Conservation (phyloP, 2,113 vertebrate species). For the Cercopithecus mona region DNA sequence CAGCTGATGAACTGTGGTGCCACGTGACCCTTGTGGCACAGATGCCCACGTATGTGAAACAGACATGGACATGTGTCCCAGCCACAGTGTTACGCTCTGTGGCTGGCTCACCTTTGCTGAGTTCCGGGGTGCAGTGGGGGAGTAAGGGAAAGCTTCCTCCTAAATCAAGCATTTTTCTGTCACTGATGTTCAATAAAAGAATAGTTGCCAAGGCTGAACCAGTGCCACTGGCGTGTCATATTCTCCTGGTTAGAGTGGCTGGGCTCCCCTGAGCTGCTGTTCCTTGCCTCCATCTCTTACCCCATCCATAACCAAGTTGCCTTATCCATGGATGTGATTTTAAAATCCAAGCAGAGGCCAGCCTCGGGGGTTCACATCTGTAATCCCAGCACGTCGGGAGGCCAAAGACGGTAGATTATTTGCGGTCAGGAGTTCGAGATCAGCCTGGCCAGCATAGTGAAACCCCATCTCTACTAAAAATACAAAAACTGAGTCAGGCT, state of each 20-base stretch:
- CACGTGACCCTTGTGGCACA: not conserved
- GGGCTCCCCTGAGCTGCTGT: too few relatives aligned
- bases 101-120: not conserved
- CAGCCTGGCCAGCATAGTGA: too few relatives aligned
- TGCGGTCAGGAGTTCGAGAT: too few relatives aligned
- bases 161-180: not conserved
- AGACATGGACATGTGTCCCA: not conserved
- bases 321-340: not conserved
- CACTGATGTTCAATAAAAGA: conserved; percentile 66
- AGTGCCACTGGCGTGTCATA: not conserved
- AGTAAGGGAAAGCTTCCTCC: not conserved
- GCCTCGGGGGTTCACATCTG: accelerated
- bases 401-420: too few relatives aligned
- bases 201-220: not conserved
- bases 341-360: not conserved
- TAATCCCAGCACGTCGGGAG: too few relatives aligned
- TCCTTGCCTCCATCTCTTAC: not conserved
- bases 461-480: too few relatives aligned
- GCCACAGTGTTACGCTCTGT: not conserved
- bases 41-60: not conserved
- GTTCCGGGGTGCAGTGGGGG: not conserved
- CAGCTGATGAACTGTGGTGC: not conserved
- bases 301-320: not conserved
- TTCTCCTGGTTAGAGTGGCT: too few relatives aligned
- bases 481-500: too few relatives aligned